A percentile compares a stretch with the other conserved stretches of the same genome.
Conservation (phyloP, 2,888 invertebrate species). For the Nomada goodeniana region DNA sequence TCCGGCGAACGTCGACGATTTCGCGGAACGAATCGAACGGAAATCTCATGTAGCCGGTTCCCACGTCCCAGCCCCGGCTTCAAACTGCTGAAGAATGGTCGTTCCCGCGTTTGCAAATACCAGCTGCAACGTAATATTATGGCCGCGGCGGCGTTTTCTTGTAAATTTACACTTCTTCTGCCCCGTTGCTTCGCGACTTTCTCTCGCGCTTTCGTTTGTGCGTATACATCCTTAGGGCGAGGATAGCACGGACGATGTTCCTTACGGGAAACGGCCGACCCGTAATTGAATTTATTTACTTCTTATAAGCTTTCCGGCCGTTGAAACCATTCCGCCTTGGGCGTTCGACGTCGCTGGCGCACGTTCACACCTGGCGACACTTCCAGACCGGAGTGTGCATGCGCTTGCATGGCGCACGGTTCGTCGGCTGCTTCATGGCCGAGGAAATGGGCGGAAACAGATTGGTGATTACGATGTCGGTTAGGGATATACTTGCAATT, state of each 20-base stretch:
- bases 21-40: constrained; percentile 35
- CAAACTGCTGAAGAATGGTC: constrained; percentile 16
- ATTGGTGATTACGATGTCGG: constrained; percentile 44
- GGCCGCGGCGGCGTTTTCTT: constrained; percentile 25
- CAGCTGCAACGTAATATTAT: constrained; percentile 43
- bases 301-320: constrained; percentile 13
- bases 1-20: constrained; percentile 16
- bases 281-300: constrained; percentile 35
- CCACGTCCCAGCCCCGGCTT: constrained; percentile 41
- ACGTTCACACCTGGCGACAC: neutral
- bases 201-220: constrained; percentile 23
- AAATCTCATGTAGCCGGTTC: constrained; percentile 34
- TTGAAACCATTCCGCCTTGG: neutral
- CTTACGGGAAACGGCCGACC: neutral
- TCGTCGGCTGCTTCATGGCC: constrained; percentile 12
- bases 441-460: constrained; percentile 39
- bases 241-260: neutral
- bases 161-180: constrained; percentile 51
- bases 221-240: neutral
- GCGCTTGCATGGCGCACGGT: constrained; percentile 10
- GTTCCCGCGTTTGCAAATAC: constrained; percentile 41
- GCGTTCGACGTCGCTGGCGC: neutral
- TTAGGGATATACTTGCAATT: constrained; percentile 34
- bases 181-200: constrained; percentile 16
- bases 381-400: no score